Base-by-base conservation (phyloP, 2,888 invertebrate species). In the Corbicula japonica region DNA sequence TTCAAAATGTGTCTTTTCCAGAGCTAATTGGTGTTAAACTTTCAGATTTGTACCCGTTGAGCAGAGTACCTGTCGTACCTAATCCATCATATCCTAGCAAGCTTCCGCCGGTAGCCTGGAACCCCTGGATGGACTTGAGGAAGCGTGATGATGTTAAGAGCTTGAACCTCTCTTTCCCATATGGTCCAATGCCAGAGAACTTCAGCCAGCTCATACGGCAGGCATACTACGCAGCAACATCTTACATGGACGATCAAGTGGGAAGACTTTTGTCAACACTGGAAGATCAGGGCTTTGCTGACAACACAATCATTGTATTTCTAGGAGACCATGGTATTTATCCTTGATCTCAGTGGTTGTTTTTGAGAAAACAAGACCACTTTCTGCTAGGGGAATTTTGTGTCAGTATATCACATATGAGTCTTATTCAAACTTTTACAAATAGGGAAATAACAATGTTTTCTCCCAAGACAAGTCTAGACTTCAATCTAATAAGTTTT, bases 81-180 rank as follows among this genome's bases (percentile, higher is more conserved):
- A 95, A 95, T 81, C 95, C 95, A 48, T 91, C 93, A 46, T 95
- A 95, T 90, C 96, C 97, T 0, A 87, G 94, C 21, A 94, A 94
- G 50, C 94, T 97, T 92, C 97, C 97, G 0, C 90, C 94, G 35
- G 96, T 97, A 0, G 96, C 97, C 1, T 98, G 97, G 96, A 98
- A 98, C 94, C 97, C 97, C 0, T 98, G 97, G 96, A 96, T 95
- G 0, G 98, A 98, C 94, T 94, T 98, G 0, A 95, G 97, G 28
- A 93, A 94, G 58, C 94, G 97, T 80, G 96, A 97, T 80, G 98
- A 98, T 92, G 96, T 98, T 28, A 94, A 94, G 83, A 92, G 94
- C 21, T 94, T 97, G 6, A 96, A 96, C 91, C 94, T 97, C 76
- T 95, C 96, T n/a, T 97, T 96, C 93, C 98, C 98, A 0, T 97